Evolutionary conservation across 1,140 invertebrate genomes (phyloP).

Genomic region (Bombus sibiricus): DNA sequence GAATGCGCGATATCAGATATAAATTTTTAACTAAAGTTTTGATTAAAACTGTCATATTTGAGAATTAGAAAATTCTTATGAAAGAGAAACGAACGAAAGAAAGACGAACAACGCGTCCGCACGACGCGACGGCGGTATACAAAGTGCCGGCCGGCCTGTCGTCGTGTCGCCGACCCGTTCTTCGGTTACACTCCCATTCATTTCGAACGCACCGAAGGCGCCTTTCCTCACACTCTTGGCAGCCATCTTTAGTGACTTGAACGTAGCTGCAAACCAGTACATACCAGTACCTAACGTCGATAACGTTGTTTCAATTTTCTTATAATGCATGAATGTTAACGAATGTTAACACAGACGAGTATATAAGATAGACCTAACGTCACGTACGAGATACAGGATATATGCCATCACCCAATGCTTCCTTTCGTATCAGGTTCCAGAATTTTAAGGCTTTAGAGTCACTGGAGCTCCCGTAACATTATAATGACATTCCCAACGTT

Average conservation of each 20-base stretch:
- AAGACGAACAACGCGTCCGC: conserved; percentile 39
- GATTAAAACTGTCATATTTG: background rate
- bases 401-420: too few species aligned
- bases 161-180: conserved; percentile 33
- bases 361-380: too few species aligned
- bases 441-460: too few species aligned
- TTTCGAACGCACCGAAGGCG: conserved; percentile 15
- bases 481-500: too few species aligned
- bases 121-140: conserved; percentile 71
- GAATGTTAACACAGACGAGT: too few species aligned
- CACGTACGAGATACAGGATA: too few species aligned
- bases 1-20: background rate
- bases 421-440: too few species aligned
- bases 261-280: background rate
- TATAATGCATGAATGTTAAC: too few species aligned
- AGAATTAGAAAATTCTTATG: background rate
- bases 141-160: conserved; percentile 68
- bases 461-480: too few species aligned
- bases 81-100: background rate
- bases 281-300: background rate
- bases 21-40: background rate
- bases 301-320: background rate
- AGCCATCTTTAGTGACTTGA: background rate
- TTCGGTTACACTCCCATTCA: conserved; percentile 57
- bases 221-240: background rate